These are phyloP conservation scores for Drosophila nasuta DNA, from an alignment of 1,140 invertebrate species.

Conservation along the genomic window DNA sequence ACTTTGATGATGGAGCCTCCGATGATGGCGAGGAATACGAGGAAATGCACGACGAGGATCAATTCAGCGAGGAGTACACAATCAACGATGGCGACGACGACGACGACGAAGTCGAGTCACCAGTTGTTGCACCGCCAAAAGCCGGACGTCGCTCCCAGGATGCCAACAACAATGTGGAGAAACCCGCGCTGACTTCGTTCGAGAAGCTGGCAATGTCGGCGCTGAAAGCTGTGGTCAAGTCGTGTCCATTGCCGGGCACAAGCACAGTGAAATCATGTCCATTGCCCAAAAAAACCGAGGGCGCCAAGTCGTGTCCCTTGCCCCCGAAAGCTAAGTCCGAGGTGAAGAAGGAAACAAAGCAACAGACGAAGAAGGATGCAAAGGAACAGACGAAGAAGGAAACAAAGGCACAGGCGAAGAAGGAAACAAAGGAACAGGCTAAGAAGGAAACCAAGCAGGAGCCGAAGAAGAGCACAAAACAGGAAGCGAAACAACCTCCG, in stretches of 20 bases:
- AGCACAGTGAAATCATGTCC: conserved; percentile 2
- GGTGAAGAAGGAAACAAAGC: neutral
- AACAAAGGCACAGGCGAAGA: no score
- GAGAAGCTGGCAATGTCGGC: neutral
- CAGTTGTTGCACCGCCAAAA: neutral
- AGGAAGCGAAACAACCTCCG: no score
- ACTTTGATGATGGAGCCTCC: neutral
- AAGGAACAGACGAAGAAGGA: neutral
- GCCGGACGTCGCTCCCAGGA: neutral
- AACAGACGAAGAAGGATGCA: neutral
- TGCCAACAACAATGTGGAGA: neutral
- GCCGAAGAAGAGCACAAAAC: no score
- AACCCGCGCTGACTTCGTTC: neutral
- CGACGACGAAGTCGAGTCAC: neutral
- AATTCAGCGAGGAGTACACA: conserved; percentile 40
- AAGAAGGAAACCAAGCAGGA: neutral
- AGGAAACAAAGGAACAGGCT: neutral
- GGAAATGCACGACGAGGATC: conserved; percentile 4
- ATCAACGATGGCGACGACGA: neutral
- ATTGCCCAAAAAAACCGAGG: conserved; percentile 9
- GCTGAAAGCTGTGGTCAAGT: conserved; percentile 19
- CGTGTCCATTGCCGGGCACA: conserved; percentile 23
- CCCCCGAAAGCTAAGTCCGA: neutral
- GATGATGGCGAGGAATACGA: conserved; percentile 9
- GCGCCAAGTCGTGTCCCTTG: conserved; percentile 1